A percentile compares a stretch with the other conserved stretches of the same genome.
Evolutionary conservation across 2,888 invertebrate species (phyloP).

Genomic region (Apamea monoglypha): DNA sequence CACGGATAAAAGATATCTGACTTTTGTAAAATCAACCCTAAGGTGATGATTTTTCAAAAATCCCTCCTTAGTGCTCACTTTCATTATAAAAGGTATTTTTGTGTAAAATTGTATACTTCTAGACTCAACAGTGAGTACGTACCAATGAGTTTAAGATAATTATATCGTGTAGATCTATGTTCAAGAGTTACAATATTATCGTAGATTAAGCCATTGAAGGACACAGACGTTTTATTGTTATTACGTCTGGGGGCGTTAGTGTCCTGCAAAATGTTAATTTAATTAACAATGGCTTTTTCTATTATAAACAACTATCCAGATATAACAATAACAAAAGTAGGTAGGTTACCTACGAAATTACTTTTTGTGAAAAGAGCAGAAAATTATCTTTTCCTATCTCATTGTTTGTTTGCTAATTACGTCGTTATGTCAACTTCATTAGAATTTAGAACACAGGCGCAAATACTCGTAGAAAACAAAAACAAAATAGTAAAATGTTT

Average conservation of each 20-base stretch:
- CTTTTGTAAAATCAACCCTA: too few species aligned
- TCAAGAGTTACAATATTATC: neutral
- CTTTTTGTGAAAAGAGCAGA: neutral
- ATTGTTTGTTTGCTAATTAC: slow-evolving; percentile 13
- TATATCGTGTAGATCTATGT: neutral
- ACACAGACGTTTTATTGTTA: neutral
- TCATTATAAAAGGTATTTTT: neutral
- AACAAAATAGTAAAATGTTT: neutral
- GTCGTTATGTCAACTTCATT: neutral
- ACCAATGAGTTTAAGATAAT: neutral
- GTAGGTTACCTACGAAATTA: neutral
- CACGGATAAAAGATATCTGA: too few species aligned
- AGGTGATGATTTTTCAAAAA: neutral
- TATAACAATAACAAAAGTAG: neutral
- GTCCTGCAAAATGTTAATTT: neutral
- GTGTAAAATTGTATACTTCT: neutral
- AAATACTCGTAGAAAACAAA: neutral
- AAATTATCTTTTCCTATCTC: neutral
- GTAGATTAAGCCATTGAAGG: neutral
- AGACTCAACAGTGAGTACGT: neutral
- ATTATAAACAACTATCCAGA: neutral
- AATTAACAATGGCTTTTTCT: neutral
- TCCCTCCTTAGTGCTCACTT: neutral
- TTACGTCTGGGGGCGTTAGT: neutral
- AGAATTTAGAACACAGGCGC: neutral